A percentile compares a stretch with the other conserved stretches of the same genome.
These are phyloP conservation scores for Sphenodon punctatus DNA, from an alignment of 2,797 vertebrate genomes.

Conservation along the genomic window DNA sequence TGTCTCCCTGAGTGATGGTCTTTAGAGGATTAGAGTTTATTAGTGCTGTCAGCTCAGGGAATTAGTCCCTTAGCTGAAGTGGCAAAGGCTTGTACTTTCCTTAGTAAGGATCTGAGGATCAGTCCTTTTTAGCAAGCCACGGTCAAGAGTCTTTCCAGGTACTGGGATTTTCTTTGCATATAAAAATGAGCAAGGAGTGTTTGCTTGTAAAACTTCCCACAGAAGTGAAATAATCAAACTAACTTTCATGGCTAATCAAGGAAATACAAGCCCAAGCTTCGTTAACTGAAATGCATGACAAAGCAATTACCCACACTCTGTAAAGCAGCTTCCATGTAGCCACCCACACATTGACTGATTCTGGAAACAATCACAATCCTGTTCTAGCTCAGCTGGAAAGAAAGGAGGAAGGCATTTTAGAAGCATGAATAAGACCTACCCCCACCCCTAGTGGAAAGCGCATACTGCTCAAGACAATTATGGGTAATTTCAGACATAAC, in stretches of 20 bases:
- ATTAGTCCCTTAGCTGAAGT: background rate
- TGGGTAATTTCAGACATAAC: too few species aligned
- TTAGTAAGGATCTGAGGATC: background rate
- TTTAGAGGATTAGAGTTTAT: background rate
- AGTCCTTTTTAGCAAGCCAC: background rate
- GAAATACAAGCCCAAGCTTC: conserved; percentile 28
- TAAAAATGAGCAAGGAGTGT: background rate
- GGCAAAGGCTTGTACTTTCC: background rate
- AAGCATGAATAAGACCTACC: background rate
- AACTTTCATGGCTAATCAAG: conserved; percentile 28
- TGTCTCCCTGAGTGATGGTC: background rate
- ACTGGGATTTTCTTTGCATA: background rate
- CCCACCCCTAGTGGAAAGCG: background rate
- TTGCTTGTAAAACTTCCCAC: conserved; percentile 20
- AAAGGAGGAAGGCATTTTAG: background rate
- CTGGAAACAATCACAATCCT: background rate
- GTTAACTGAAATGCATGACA: conserved; percentile 45
- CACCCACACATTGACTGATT: conserved; percentile 4
- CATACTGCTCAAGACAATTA: background rate
- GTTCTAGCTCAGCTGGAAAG: background rate
- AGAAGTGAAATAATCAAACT: conserved; percentile 42
- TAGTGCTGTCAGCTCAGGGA: background rate
- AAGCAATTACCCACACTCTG: conserved; percentile 28
- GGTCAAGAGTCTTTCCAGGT: background rate
- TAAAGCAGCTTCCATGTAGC: conserved; percentile 31